Conservation (phyloP, 2,113 vertebrate species). For the Rhinopomastus cyanomelas region DNA sequence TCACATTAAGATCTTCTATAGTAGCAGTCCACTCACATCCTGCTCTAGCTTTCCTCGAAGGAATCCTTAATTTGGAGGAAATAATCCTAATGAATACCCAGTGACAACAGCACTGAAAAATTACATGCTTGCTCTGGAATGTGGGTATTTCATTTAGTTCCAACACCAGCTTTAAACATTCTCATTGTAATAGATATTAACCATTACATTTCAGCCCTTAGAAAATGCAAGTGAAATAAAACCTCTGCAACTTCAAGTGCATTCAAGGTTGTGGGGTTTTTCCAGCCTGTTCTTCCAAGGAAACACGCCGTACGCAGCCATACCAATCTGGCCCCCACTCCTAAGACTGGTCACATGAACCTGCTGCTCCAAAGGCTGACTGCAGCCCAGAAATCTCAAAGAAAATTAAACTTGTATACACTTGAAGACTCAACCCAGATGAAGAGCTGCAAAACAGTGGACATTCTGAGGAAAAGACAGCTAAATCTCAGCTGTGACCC, state of each 20-base stretch:
- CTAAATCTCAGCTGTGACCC: constrained; percentile 14
- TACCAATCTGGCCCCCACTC: neutral
- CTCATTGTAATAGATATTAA: neutral
- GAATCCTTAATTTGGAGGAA: neutral
- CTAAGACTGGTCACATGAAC: neutral
- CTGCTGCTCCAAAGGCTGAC: neutral
- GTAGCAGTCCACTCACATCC: neutral
- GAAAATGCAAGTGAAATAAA: neutral
- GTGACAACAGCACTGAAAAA: neutral
- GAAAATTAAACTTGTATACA: constrained; percentile 22
- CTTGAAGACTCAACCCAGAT: constrained; percentile 17
- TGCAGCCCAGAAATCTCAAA: constrained; percentile 27
- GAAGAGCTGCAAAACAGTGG: constrained; percentile 17
- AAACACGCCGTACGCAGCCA: neutral
- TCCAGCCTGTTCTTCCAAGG: neutral
- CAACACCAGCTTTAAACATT: neutral
- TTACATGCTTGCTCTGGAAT: neutral
- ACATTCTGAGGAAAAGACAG: constrained; percentile 25
- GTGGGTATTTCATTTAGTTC: neutral
- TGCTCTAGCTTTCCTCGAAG: neutral
- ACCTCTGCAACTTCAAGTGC: neutral
- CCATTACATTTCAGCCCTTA: neutral
- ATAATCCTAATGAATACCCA: neutral
- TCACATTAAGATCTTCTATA: neutral
- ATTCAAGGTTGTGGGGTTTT: constrained; percentile 8